These are phyloP conservation scores for Zingel zingel DNA, from an alignment of 2,113 vertebrate species.

Conservation along the genomic window DNA sequence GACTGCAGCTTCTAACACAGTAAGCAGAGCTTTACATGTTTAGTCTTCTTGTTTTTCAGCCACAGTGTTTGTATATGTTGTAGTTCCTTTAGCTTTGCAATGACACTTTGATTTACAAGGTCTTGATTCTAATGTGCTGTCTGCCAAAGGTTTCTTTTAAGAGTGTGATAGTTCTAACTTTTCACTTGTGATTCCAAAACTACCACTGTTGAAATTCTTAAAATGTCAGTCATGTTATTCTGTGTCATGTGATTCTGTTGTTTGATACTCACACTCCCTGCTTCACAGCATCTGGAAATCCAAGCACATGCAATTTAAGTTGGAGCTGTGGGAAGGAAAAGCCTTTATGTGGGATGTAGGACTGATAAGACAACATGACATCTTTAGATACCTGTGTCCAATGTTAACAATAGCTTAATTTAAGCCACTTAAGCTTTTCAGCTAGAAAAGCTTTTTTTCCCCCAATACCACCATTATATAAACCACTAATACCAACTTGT, in stretches of 20 bases:
- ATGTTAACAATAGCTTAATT: background rate
- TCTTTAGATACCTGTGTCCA: background rate
- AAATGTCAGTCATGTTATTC: constrained; percentile 17
- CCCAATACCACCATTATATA: too few species aligned
- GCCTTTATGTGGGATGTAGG: background rate
- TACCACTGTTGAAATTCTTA: background rate
- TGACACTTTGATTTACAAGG: background rate
- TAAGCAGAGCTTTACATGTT: constrained; percentile 20
- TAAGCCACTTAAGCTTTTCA: background rate
- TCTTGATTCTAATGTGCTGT: constrained; percentile 38
- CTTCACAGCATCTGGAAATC: background rate
- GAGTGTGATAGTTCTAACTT: constrained; percentile 6
- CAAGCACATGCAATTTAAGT: constrained; percentile 1
- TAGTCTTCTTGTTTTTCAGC: background rate
- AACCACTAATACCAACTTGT: too few species aligned
- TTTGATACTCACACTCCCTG: background rate
- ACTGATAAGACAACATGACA: background rate
- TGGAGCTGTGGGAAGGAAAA: background rate
- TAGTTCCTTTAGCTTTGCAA: constrained; percentile 9
- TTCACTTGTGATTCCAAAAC: constrained; percentile 27
- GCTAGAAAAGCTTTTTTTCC: too few species aligned
- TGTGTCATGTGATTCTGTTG: constrained; percentile 15
- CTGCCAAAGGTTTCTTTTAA: constrained; percentile 67
- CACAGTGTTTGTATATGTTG: background rate
- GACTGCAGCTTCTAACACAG: background rate